Conservation (phyloP, 2,797 vertebrate species). For the Rousettus madagascariensis region DNA sequence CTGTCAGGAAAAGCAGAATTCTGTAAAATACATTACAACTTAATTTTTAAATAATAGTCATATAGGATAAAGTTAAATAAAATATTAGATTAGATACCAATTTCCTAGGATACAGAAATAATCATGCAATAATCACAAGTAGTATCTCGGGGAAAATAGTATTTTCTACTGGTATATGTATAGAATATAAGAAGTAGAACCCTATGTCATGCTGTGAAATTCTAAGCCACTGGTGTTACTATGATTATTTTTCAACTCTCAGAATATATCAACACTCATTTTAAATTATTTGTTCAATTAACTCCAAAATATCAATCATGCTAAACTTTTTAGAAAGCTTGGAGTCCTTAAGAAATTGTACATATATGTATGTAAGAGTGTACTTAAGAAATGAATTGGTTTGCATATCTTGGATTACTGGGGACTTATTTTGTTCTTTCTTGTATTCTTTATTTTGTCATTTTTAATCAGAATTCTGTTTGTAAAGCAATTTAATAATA, state of each 20-base stretch:
- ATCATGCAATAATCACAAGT: neutral
- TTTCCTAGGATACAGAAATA: neutral
- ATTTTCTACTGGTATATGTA: neutral
- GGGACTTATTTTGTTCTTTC: slow-evolving; percentile 57
- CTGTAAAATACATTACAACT: slow-evolving; percentile 6
- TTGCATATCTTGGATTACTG: slow-evolving; percentile 39
- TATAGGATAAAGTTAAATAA: neutral
- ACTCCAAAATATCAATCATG: slow-evolving; percentile 62
- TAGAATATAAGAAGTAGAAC: neutral
- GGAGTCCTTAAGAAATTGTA: slow-evolving; percentile 65
- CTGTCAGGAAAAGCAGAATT: neutral
- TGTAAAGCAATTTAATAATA: slow-evolving; percentile 67
- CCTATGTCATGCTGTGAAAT: slow-evolving; percentile 23
- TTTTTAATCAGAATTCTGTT: slow-evolving; percentile 58
- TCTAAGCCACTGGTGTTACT: slow-evolving; percentile 47
- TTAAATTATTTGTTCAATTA: slow-evolving; percentile 79
- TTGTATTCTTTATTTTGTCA: slow-evolving; percentile 55
- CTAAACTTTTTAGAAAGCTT: slow-evolving; percentile 72
- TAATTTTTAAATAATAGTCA: slow-evolving; percentile 3
- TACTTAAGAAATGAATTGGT: slow-evolving; percentile 60
- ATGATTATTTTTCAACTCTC: slow-evolving; percentile 34
- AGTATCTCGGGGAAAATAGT: neutral
- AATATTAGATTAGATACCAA: slow-evolving; percentile 30
- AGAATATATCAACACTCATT: slow-evolving; percentile 36
- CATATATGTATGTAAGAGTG: slow-evolving; percentile 5